Base-by-base conservation (phyloP, 2,888 invertebrate species). In the Heteromyza rotundicornis region DNA sequence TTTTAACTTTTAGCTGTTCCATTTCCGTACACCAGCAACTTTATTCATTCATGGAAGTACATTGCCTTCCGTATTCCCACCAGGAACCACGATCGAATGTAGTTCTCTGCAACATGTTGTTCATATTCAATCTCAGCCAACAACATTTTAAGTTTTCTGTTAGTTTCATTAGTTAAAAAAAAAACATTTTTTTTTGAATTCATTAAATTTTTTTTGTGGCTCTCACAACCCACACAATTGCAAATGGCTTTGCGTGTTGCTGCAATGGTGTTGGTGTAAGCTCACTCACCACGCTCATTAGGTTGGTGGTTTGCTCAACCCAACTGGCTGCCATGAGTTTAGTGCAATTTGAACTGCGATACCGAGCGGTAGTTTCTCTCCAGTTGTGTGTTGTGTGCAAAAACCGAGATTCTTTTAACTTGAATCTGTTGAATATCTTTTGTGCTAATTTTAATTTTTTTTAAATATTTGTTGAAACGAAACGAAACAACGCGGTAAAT, bases 301-400 rank as follows among this genome's bases (percentile, higher is more conserved):
- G 51, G n/a, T n/a, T n/a, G n/a, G 53, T 64, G 62, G 65, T 65
- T 66, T 68, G 69, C 68, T 68, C 68, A 35, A 55, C 60, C 70
- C 64, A 62, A 64, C 61, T 61, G 63, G 68, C 68, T n/a, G 68
- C 69, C 67, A 68, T 71, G 71, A 70, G 72, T 78, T 77, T 78
- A 80, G 79, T 80, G 72, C 74, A 76, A 74, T 78, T 80, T 80
- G 74, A 79, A 78, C 80, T 71, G 74, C 79, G 80, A 77, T 77
- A 74, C 79, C 77, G 81, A 78, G 79, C 76, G 79, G 80, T 80
- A 71, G 77, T 68, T 64, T 70, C 70, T 72, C 66, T 68, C 40
- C 3, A 32, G 14, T 40, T 40, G 5, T n/a, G 14, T n/a, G 14
- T 40, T n/a, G 14, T n/a, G 14, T 40, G n/a, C n/a, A 27, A 27